Evolutionary conservation across 1,140 invertebrate genomes (phyloP).

Genomic region (Bombus picipes): DNA sequence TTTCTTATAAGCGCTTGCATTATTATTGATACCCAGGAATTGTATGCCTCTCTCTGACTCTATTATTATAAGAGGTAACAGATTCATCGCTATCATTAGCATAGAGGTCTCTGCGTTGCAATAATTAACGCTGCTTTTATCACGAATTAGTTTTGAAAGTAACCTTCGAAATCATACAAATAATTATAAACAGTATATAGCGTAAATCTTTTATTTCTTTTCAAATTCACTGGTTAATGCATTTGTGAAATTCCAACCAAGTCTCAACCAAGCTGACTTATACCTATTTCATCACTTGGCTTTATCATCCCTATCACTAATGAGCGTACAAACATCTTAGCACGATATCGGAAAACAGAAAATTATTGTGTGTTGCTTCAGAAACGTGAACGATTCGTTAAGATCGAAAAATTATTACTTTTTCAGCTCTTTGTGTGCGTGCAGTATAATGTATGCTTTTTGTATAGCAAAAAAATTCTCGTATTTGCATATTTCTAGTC

Average conservation of each 20-base stretch:
- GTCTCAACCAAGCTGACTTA: not conserved
- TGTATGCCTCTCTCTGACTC: not conserved
- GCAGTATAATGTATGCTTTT: not conserved
- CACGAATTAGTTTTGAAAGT: not conserved
- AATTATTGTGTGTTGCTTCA: slow-evolving; percentile 7
- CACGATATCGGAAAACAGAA: not conserved
- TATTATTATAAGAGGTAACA: not conserved
- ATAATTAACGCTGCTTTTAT: not conserved
- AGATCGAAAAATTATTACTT: slow-evolving; percentile 33
- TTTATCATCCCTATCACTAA: not conserved
- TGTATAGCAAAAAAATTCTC: not conserved
- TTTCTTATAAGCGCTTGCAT: not conserved
- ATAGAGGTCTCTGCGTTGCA: not conserved
- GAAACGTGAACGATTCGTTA: not conserved
- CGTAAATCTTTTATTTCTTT: not conserved
- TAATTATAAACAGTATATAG: not conserved
- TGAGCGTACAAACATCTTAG: not conserved
- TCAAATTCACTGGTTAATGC: not conserved
- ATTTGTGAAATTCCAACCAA: not conserved
- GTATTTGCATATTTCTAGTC: not conserved
- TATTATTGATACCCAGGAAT: not conserved
- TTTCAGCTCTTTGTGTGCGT: not conserved
- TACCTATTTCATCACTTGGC: not conserved
- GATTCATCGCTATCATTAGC: not conserved
- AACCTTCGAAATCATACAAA: not conserved